Evolutionary conservation across 2,888 invertebrate species (phyloP).

Genomic region (Myopa tessellatipennis): DNA sequence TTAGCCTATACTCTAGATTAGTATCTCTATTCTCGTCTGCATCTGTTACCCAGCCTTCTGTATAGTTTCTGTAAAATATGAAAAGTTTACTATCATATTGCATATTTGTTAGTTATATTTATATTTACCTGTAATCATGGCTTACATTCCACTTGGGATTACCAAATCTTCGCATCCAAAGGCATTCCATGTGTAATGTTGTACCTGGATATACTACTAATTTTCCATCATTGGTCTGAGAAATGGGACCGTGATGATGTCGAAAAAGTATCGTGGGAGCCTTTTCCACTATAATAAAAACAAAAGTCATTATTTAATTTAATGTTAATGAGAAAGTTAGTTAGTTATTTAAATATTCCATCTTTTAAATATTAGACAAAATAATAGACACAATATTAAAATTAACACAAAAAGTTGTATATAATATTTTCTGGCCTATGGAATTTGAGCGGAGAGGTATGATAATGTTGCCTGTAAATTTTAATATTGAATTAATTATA

Average conservation of each 20-base stretch:
- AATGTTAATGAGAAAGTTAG: too few relatives aligned
- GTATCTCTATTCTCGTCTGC: slow-evolving; percentile 81
- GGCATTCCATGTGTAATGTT: slow-evolving; percentile 87
- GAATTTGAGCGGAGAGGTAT: too few relatives aligned
- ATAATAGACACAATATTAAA: too few relatives aligned
- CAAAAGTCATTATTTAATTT: not conserved
- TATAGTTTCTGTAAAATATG: slow-evolving; percentile 72
- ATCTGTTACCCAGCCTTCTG: slow-evolving; percentile 83
- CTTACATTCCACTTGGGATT: slow-evolving; percentile 80
- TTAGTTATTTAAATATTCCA: too few relatives aligned
- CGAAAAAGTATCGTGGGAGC: slow-evolving; percentile 87
- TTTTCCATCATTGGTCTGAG: slow-evolving; percentile 80
- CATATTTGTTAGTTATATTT: not conserved
- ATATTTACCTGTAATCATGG: slow-evolving; percentile 23
- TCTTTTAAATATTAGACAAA: too few relatives aligned
- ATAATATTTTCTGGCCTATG: too few relatives aligned
- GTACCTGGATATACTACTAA: slow-evolving; percentile 88
- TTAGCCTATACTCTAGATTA: slow-evolving; percentile 82
- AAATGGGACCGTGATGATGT: slow-evolving; percentile 84
- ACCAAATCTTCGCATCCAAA: slow-evolving; percentile 88
- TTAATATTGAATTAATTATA: too few relatives aligned
- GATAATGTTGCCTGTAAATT: too few relatives aligned
- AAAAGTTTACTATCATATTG: not conserved
- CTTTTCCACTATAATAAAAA: slow-evolving; percentile 76
- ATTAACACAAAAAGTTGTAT: too few relatives aligned